These are phyloP conservation scores for Etheostoma nigrum DNA, from an alignment of 2,797 vertebrate genomes.

Conservation along the genomic window DNA sequence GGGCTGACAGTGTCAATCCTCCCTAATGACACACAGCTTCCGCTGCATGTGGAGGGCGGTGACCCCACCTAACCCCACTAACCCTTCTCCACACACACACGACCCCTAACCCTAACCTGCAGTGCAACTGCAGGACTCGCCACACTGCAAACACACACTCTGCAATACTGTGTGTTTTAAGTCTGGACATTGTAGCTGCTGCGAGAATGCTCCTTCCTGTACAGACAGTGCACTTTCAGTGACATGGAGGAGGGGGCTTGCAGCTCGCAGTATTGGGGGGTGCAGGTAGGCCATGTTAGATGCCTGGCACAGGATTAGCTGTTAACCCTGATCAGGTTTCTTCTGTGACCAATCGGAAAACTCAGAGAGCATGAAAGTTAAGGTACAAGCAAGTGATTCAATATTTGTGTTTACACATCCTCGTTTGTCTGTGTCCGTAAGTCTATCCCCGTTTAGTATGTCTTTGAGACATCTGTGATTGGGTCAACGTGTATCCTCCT, in stretches of 20 bases:
- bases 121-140: conserved; percentile 49
- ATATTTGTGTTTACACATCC: conserved; percentile 67
- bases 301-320: conserved; percentile 10
- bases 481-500: conserved; percentile 63
- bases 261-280: conserved; percentile 33
- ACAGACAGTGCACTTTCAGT: conserved; percentile 32
- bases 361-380: conserved; percentile 31
- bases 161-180: conserved; percentile 25
- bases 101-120: conserved; percentile 67
- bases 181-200: conserved; percentile 40
- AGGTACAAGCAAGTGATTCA: conserved; percentile 43
- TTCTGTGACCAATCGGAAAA: conserved; percentile 53
- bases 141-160: conserved; percentile 20
- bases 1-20: conserved; percentile 73
- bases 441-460: conserved; percentile 53
- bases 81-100: conserved; percentile 70
- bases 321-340: conserved; percentile 41
- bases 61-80: conserved; percentile 80
- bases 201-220: conserved; percentile 29
- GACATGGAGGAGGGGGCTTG: conserved; percentile 14
- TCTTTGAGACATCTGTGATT: conserved; percentile 72
- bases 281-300: conserved; percentile 38
- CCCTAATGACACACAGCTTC: conserved; percentile 82
- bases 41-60: conserved; percentile 75
- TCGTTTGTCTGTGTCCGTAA: conserved; percentile 52